Evolutionary conservation across 2,797 vertebrate species (phyloP).

Genomic region (Anniella stebbinsi): DNA sequence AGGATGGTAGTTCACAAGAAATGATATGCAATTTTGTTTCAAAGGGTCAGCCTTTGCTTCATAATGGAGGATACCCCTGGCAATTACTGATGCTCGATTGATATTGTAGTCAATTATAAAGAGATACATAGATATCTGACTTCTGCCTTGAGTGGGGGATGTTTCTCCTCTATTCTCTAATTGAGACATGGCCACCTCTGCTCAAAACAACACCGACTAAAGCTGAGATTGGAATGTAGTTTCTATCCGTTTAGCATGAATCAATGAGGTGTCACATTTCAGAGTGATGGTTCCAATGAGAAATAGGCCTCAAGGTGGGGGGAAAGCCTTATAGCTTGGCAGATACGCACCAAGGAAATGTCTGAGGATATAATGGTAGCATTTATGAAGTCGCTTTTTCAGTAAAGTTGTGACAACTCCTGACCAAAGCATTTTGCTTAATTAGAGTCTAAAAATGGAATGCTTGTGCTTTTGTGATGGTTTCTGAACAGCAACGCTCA

Average conservation of each 20-base stretch:
- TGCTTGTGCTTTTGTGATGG: neutral
- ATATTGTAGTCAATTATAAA: neutral
- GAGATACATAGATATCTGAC: neutral
- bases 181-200: neutral
- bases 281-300: neutral
- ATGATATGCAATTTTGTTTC: too few relatives aligned
- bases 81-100: too few relatives aligned
- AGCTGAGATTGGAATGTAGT: neutral
- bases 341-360: neutral
- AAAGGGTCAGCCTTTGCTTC: too few relatives aligned
- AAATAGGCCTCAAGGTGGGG: neutral
- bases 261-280: neutral
- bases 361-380: neutral
- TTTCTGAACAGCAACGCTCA: slow-evolving; percentile 5
- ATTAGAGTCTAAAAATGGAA: neutral
- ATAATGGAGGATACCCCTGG: too few relatives aligned
- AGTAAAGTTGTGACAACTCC: neutral
- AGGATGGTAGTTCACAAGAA: too few relatives aligned
- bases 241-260: neutral
- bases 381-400: neutral
- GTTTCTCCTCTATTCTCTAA: neutral
- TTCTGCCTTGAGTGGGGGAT: neutral
- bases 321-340: neutral
- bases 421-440: slow-evolving; percentile 3
- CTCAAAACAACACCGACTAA: neutral